phyloP scores from a whole-genome alignment of 2,797 vertebrate genomes.

The Protosalanx chinensis region DNA sequence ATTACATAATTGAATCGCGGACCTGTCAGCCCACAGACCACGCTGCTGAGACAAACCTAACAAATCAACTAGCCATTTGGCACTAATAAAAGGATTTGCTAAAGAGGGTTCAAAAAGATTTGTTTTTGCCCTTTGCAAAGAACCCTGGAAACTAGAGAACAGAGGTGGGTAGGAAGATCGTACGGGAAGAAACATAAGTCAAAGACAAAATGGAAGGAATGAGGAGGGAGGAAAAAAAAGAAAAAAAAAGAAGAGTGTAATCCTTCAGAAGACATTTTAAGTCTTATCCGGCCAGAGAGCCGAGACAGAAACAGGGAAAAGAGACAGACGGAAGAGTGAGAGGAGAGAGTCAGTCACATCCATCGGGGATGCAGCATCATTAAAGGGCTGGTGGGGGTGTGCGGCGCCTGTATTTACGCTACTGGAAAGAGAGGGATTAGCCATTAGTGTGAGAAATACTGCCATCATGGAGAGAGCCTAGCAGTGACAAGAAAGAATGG shows the following conservation, averaged over 20 bases:
- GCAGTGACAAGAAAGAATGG: constrained; percentile 71
- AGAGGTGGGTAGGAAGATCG: no score
- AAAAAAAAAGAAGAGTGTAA: background rate
- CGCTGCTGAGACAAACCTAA: constrained; percentile 1
- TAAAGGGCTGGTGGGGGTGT: constrained; percentile 59
- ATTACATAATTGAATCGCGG: constrained; percentile 42
- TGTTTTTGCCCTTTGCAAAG: background rate
- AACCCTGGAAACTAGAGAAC: background rate
- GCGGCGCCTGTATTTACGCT: constrained; percentile 48
- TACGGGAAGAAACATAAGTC: background rate
- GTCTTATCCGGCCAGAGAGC: background rate
- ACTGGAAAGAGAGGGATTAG: constrained; percentile 61
- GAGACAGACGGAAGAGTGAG: constrained; percentile 9
- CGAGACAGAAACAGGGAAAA: constrained; percentile 11
- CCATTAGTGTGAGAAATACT: constrained; percentile 81
- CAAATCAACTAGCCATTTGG: background rate
- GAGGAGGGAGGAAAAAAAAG: background rate
- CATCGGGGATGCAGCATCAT: constrained; percentile 56
- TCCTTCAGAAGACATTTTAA: no score
- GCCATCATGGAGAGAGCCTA: constrained; percentile 67
- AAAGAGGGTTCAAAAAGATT: constrained; percentile 1
- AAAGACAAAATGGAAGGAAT: constrained; percentile 23
- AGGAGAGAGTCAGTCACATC: constrained; percentile 35
- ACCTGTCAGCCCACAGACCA: constrained; percentile 26
- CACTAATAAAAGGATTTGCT: constrained; percentile 4